A percentile compares a stretch with the other conserved stretches of the same genome.
phyloP scores from a whole-genome alignment of 1,140 invertebrate species.

The Hormaphis cornu region DNA sequence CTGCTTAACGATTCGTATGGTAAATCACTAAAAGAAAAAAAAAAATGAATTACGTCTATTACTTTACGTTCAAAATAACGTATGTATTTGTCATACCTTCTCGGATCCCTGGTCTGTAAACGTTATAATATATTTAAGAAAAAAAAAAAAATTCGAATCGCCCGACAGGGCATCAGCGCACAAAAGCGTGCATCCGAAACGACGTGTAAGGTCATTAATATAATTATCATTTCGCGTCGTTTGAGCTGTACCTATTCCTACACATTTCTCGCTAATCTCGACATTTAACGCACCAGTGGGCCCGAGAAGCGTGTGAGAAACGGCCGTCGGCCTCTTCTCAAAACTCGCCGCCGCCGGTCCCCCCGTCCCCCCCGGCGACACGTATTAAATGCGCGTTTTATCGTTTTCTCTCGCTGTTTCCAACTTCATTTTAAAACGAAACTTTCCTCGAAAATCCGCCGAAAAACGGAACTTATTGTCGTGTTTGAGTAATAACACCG shows the following conservation, averaged over 20 bases:
- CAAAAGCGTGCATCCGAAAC: neutral
- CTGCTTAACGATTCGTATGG: no score
- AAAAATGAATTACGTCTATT: no score
- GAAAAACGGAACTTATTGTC: conserved; percentile 14
- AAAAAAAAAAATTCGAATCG: no score
- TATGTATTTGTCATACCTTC: no score
- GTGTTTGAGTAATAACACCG: neutral
- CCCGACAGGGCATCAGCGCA: neutral
- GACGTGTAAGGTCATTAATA: conserved; percentile 1
- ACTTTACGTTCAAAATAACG: no score
- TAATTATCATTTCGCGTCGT: conserved; percentile 17
- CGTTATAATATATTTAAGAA: no score
- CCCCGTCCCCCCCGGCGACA: neutral
- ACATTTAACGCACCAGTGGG: conserved; percentile 16
- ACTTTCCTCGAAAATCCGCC: neutral
- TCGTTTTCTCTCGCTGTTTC: neutral
- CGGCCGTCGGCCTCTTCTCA: conserved; percentile 5
- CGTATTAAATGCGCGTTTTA: conserved; percentile 25
- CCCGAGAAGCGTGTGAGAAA: neutral
- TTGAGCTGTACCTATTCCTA: conserved; percentile 7
- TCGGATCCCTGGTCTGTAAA: no score
- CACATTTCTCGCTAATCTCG: conserved; percentile 25
- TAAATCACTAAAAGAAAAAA: no score
- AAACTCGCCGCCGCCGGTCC: neutral
- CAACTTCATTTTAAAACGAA: neutral